Evolutionary conservation across 1,140 invertebrate species (phyloP).

Genomic region (Zaprionus tsacasi): DNA sequence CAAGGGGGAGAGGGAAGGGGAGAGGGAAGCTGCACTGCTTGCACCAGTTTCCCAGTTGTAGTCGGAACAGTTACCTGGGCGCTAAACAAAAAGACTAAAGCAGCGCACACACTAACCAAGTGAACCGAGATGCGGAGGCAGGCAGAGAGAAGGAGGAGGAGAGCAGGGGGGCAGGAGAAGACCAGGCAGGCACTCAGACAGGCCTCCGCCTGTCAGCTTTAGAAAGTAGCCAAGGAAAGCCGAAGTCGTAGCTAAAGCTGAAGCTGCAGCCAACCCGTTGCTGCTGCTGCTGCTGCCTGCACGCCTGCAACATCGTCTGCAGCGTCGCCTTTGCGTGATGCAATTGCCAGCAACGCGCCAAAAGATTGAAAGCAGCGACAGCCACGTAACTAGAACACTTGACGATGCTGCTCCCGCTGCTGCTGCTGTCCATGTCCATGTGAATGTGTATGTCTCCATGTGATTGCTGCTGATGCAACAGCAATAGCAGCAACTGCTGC

Average conservation of each 20-base stretch:
- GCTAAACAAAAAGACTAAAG: constrained; percentile 64
- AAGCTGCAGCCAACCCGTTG: constrained; percentile 66
- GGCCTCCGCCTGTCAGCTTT: constrained; percentile 43
- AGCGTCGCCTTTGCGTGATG: constrained; percentile 70
- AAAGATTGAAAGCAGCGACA: constrained; percentile 80
- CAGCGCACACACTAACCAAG: constrained; percentile 52
- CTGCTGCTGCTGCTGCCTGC: constrained; percentile 18
- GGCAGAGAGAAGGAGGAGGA: not conserved
- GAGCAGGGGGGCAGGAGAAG: constrained; percentile 17
- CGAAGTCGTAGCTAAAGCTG: constrained; percentile 8
- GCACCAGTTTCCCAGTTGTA: constrained; percentile 75
- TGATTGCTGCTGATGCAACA: constrained; percentile 37
- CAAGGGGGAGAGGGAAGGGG: not conserved
- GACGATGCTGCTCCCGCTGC: constrained; percentile 54
- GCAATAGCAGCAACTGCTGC: constrained; percentile 25
- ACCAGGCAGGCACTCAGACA: not conserved
- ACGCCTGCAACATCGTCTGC: not conserved
- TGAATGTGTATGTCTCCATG: constrained; percentile 26
- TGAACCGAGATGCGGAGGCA: constrained; percentile 39
- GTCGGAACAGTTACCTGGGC: constrained; percentile 76
- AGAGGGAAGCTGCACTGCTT: constrained; percentile 41
- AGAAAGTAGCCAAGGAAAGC: constrained; percentile 72
- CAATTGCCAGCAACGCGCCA: constrained; percentile 77
- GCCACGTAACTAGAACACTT: constrained; percentile 83
- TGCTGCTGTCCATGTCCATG: not conserved